Evolutionary conservation across 30 jellyfish, hydroid and myxozoan genomes (phyloP).

Genomic region (Aurelia aurita complex sp. Pacific): DNA sequence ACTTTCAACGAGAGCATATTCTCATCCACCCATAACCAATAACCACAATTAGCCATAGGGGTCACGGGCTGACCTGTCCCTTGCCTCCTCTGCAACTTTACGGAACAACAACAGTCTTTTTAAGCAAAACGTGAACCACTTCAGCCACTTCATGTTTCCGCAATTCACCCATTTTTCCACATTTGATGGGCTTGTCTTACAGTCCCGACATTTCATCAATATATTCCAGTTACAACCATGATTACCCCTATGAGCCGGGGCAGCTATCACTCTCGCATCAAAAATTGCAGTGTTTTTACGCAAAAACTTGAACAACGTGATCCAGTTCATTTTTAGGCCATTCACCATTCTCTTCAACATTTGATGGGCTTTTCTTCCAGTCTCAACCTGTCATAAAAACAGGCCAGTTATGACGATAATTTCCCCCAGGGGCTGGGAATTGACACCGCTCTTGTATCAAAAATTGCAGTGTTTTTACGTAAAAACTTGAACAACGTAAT

Average conservation of each 20-base stretch:
- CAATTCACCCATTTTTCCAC: constrained; percentile 95
- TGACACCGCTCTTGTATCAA: neutral
- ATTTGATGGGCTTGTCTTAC: constrained; percentile 95
- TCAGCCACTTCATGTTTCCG: constrained; percentile 60
- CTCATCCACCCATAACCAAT: neutral
- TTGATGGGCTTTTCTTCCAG: too few species aligned
- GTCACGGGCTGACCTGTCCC: too few species aligned
- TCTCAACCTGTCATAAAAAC: too few species aligned
- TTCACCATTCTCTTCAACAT: too few species aligned
- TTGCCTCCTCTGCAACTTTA: too few species aligned
- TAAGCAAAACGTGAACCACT: constrained; percentile 70
- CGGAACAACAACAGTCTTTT: too few species aligned
- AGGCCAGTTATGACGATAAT: too few species aligned
- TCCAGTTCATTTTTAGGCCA: constrained; percentile 76
- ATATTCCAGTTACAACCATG: constrained; percentile 76
- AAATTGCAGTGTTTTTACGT: neutral
- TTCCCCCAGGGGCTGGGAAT: constrained; percentile 5
- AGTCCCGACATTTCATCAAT: constrained; percentile 79
- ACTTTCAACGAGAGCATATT: too few species aligned
- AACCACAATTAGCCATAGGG: too few species aligned
- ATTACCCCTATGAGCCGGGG: constrained; percentile 27
- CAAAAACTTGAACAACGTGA: constrained; percentile 66
- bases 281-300: neutral
- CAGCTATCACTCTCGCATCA: too few species aligned
- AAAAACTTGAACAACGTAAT: constrained; percentile 75